These are phyloP conservation scores for Nymphicus hollandicus DNA, from an alignment of 2,113 vertebrate species.

Conservation along the genomic window DNA sequence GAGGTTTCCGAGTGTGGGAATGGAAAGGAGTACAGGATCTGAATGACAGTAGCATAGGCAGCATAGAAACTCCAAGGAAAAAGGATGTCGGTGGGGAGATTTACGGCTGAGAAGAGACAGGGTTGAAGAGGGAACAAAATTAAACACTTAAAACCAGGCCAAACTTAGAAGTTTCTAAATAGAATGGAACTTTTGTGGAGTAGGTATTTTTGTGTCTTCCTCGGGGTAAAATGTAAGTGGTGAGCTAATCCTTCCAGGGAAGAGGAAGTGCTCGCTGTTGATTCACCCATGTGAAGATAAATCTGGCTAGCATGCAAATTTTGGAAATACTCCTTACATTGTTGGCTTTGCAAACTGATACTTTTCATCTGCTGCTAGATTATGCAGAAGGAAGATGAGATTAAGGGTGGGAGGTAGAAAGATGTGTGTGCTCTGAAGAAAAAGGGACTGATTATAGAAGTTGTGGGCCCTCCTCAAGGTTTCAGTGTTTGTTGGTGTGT, in stretches of 20 bases:
- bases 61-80: not conserved
- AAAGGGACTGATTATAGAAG: not conserved
- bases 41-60: not conserved
- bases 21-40: not conserved
- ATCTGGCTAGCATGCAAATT: conserved; percentile 45
- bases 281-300: conserved; percentile 1
- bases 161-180: not conserved
- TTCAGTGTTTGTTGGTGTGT: not conserved
- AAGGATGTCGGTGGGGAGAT: conserved; percentile 9
- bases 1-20: not conserved
- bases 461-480: not conserved
- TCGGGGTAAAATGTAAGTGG: not conserved
- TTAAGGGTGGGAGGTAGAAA: not conserved
- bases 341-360: not conserved
- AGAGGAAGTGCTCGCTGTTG: conserved; percentile 11
- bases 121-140: not conserved
- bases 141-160: not conserved
- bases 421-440: not conserved
- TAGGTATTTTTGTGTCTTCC: not conserved
- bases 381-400: not conserved
- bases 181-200: not conserved
- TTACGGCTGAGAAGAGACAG: not conserved
- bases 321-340: not conserved
- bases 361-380: not conserved
- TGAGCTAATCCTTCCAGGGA: not conserved